Evolutionary conservation across 2,888 invertebrate genomes (phyloP), one percentile per base, ranked within the genome.

Genomic region (Drosophila pegasa): DNA sequence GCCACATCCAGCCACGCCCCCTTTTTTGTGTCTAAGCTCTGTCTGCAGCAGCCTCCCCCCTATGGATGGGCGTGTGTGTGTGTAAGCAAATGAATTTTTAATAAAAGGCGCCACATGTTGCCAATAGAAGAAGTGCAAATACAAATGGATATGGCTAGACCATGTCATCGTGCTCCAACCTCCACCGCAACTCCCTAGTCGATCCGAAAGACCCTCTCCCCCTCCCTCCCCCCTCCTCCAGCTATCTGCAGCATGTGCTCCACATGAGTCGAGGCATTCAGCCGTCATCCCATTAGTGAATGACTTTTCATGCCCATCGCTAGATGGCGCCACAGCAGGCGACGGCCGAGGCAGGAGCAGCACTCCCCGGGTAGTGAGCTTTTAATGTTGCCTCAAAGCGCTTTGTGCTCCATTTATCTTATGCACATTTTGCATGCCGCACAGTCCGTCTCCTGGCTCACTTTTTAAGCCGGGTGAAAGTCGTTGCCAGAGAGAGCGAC

Each of bases 31-130:
- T 38, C 61, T 45, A 59, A 16, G 27, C 27, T 7, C 10, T 22
- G 61, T 59, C 60, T 61, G 35, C 43, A 18, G 1, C 35, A n/a
- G 57, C 14, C 27, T 7, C 9, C 16, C 14, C 20, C 18, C 14
- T 9, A 68, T 37, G 16, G 8, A 12, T 54, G 16, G 31, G 14
- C 38, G 25, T 20, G 31, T 45, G 18, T 40, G 16, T 31, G 18
- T 47, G 27, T 82, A 59, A 74, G 86, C 83, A 87, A 86, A 86
- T 86, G 89, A 87, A 88, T 86, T 86, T 86, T 88, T 86, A 88
- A 89, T 88, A 86, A 86, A 86, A 88, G 87, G 85, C 85, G 65
- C 89, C 89, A 86, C 82, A 86, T 86, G 86, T 87, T 86, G 86
- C 85, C 85, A 85, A 85, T 85, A 77, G 72, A 69, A 83, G 72